A percentile compares a stretch with the other conserved stretches of the same genome.
Evolutionary conservation across 2,888 invertebrate species (phyloP).

Genomic region (Caenorhabditis uteleia): DNA sequence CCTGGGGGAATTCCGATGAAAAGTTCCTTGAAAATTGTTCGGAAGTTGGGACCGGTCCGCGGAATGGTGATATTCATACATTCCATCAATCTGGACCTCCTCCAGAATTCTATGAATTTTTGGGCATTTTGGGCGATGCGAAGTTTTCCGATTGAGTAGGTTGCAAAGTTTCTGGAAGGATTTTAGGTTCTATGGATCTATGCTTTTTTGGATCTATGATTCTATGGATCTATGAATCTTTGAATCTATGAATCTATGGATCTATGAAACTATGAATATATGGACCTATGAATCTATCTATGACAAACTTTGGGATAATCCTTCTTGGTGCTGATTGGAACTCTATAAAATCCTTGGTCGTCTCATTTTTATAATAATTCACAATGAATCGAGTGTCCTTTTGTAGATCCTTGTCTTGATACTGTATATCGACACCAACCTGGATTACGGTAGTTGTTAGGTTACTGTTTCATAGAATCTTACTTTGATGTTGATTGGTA

Average conservation of each 20-base stretch:
- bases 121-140: conserved; percentile 12
- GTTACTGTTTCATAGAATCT: no score
- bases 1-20: no score
- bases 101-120: conserved; percentile 21
- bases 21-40: no score
- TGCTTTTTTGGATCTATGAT: no score
- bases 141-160: background rate
- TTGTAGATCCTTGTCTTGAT: background rate
- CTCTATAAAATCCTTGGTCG: conserved; percentile 14
- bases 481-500: no score
- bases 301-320: conserved; percentile 19
- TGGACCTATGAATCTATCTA: background rate
- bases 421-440: conserved; percentile 15
- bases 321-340: conserved; percentile 9
- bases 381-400: conserved; percentile 13
- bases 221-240: no score
- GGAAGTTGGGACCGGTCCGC: conserved; percentile 1
- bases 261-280: no score
- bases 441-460: no score
- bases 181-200: no score
- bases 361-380: conserved; percentile 9
- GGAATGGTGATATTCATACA: conserved; percentile 21
- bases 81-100: conserved; percentile 10
- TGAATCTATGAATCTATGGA: no score
- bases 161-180: conserved; percentile 7